Evolutionary conservation across 2,113 vertebrate species (phyloP).

Genomic region (Thomomys bottae): DNA sequence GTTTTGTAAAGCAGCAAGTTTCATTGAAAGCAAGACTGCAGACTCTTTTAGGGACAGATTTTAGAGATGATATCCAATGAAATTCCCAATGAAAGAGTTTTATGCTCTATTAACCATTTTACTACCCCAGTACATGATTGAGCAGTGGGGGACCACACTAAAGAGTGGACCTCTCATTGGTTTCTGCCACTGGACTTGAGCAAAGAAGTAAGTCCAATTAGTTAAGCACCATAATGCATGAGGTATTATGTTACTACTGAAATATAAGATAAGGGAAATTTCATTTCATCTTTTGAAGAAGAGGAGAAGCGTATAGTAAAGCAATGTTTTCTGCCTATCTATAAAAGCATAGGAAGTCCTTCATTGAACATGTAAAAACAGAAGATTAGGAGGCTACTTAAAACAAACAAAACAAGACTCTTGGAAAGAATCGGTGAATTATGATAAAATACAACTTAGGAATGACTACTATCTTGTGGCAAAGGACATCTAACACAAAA

Average conservation of each 20-base stretch:
- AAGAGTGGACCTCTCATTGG: no score
- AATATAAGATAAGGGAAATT: not conserved
- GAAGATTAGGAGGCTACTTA: not conserved
- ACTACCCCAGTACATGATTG: no score
- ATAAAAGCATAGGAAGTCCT: not conserved
- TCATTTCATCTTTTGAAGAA: not conserved
- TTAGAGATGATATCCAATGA: no score
- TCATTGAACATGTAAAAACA: not conserved
- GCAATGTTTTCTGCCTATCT: not conserved
- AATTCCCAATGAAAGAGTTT: no score
- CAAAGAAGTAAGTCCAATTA: no score
- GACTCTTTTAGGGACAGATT: no score
- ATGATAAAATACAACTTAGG: not conserved
- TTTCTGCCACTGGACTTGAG: no score
- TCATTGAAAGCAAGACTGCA: no score
- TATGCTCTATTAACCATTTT: no score
- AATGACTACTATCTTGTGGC: not conserved
- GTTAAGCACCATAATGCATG: no score
- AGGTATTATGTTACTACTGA: not conserved
- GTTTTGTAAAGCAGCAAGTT: no score
- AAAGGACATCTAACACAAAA: not conserved
- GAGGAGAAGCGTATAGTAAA: not conserved
- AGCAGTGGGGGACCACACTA: no score
- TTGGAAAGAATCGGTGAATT: not conserved
- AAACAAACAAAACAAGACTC: not conserved